Base-by-base conservation (phyloP, 2,797 vertebrate species). In the Hoplostethus mediterraneus region DNA sequence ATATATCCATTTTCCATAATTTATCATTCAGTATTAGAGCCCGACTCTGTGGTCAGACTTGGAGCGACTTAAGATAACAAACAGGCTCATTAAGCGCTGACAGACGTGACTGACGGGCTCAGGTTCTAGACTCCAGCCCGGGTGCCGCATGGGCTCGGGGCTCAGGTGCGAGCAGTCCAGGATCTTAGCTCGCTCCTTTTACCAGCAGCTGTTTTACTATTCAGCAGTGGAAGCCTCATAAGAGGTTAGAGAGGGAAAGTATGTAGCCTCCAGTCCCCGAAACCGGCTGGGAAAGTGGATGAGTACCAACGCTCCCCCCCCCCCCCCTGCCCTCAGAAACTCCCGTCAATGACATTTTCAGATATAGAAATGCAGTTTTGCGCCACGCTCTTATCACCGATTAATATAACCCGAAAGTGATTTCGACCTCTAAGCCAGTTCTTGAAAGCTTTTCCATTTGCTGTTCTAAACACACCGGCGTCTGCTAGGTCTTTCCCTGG, bases 1-100 rank as follows among this genome's bases (percentile, higher is more conserved):
- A 82, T 57, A 56, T 73, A 85, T 90, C 84, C 64, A 67, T 81
- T 87, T 86, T 81, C 80, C 67, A 64, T 72, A 65, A 31, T 84
- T 75, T 68, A 71, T 81, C 77, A 71, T 57, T 67, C 68, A 63
- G 79, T 68, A 54, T 75, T 82, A 67, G 49, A 77, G 81, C 63
- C 63, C 3, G 64, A 80, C 57, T 67, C 69, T 77, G 85, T 45
- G 85, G 75, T 73, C 36, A 28, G 76, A 73, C 74, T 67, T 49
- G 64, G 68, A 75, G 52, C 30, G 2, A 17, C 38, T 62, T 56
- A 63, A 79, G 56, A 77, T 59, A 85, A 84, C 72, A 85, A 86
- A 85, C 73, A 63, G 58, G 49, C 55, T 68, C 80, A 79, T 84
- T 81, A 78, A 51, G 54, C 16, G 6, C 56, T 80, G 77, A 79